A percentile compares a stretch with the other conserved stretches of the same genome.
Conservation (phyloP, 2,888 invertebrate species). For the Polymixis lichenea region DNA sequence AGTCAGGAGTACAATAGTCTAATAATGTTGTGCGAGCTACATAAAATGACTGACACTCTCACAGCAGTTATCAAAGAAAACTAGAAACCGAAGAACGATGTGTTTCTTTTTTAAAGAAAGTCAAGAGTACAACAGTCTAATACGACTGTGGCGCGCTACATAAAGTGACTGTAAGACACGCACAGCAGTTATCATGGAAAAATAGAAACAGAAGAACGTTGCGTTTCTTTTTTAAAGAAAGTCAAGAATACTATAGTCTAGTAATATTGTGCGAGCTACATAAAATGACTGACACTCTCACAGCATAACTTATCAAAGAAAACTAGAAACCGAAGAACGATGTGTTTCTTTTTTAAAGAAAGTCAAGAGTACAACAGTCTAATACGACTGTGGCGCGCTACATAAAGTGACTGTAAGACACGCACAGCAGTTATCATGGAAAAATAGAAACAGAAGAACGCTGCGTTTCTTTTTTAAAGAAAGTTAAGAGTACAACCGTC, state of each 20-base stretch:
- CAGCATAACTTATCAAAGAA: not conserved
- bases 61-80: not conserved
- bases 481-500: not conserved
- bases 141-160: not conserved
- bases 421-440: not conserved
- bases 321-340: not conserved
- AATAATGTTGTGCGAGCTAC: not conserved
- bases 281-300: not conserved
- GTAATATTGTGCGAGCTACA: not conserved
- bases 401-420: not conserved
- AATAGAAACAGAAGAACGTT: not conserved
- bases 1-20: constrained; percentile 10
- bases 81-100: not conserved
- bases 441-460: not conserved
- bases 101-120: not conserved
- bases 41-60: not conserved
- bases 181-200: not conserved
- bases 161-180: not conserved
- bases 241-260: not conserved
- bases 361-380: not conserved
- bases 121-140: not conserved
- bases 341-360: not conserved
- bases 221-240: not conserved
- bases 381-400: not conserved
- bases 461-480: not conserved